Percentiles rank a stretch among this genome's conserved stretches.
Evolutionary conservation across 1,140 invertebrate species (phyloP).

Genomic region (Pentalonia nigronervosa): DNA sequence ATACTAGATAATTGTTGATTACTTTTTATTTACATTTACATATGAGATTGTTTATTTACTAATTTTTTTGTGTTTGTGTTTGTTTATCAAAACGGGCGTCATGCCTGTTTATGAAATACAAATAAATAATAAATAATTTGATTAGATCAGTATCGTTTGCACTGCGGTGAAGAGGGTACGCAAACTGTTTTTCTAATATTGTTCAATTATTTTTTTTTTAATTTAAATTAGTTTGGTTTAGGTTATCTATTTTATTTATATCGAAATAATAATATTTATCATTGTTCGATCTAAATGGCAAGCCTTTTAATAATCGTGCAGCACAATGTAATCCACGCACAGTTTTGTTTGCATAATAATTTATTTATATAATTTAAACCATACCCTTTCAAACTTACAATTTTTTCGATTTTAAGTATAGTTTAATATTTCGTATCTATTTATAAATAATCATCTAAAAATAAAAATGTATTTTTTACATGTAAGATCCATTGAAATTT

Average conservation of each 20-base stretch:
- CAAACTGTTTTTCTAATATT: too few species aligned
- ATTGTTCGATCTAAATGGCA: too few species aligned
- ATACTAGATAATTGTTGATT: too few species aligned
- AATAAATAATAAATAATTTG: too few species aligned
- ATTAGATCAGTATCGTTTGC: neutral
- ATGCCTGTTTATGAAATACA: too few species aligned
- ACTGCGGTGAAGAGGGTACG: neutral
- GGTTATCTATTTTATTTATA: neutral
- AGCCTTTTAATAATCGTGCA: neutral
- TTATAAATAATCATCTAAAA: neutral
- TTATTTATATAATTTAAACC: neutral
- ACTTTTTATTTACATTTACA: too few species aligned
- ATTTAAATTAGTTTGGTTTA: neutral
- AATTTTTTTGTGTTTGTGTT: too few species aligned
- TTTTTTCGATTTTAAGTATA: neutral
- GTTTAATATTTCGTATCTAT: neutral
- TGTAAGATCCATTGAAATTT: neutral
- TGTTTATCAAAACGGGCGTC: too few species aligned
- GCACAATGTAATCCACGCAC: neutral
- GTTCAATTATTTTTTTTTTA: too few species aligned
- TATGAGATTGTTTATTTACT: too few species aligned
- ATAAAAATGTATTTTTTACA: neutral
- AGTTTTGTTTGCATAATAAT: neutral
- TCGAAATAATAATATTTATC: neutral
- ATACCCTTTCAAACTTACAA: too few species aligned